Base-by-base conservation (phyloP, 2,113 vertebrate genomes). In the Nothoprocta perdicaria region DNA sequence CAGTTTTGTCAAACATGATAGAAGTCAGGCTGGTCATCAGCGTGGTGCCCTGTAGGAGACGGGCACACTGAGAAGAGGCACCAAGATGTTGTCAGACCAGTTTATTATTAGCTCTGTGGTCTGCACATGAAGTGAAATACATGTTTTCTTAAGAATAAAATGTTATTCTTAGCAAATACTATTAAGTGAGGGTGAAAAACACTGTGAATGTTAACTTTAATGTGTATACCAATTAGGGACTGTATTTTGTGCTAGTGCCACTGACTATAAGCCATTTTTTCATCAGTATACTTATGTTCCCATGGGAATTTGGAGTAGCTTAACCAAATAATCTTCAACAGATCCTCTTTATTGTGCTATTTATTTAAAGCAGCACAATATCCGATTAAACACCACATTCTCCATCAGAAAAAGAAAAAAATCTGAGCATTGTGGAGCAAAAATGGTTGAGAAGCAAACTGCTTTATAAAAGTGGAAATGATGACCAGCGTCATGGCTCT, bases 1-100 rank as follows among this genome's bases (percentile, higher is more conserved):
- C 98, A 1, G 92, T 86, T 33, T 98, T 97, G 95, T 99, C 98
- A 9, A 95, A 97, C 93, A 98, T 97, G 75, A 98, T 97, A 0
- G 98, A 98, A 17, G 97, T 95, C 85, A 99, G 96, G 68, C 97
- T 98, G 80, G 93, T 95, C 61, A 97, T 33, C 86, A 99, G 27
- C 13, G 96, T 33, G 27, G 98, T 98, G 7, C 98, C 98, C 98
- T 98, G 95, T 9, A 90, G 82, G n/a, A 92, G 83, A 80, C 60
- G 1, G 3, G 72, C 46, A 0, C 6, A 53, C 62, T 55, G 0
- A 0, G 0, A 19, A 87, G 53, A 83, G 72, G 53, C 72, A 58
- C 35, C 0, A 5, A 35, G 0, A 1, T 58, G 71, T 52, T 90
- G 86, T 46, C 84, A 95, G 72, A 60, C 68, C 24, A 13, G 22